phyloP scores from a whole-genome alignment of 2,888 invertebrate genomes.

The Stratiomys singularior region DNA sequence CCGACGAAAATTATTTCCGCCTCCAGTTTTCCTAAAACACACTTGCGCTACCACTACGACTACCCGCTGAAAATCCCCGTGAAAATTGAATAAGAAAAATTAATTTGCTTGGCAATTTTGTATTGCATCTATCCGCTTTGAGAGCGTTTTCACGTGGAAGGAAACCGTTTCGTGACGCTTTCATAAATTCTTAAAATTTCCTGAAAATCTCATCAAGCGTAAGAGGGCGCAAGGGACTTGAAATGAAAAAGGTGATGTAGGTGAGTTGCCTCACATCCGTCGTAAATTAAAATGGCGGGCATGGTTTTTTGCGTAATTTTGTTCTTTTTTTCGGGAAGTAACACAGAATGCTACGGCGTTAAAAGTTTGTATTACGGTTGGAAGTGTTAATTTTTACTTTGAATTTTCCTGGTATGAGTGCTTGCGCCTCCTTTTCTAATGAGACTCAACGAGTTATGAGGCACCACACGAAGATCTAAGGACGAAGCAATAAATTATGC shows the following conservation, averaged over 20 bases:
- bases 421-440: no score
- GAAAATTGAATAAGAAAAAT: slow-evolving; percentile 12
- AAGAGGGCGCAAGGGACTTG: background rate
- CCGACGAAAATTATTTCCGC: background rate
- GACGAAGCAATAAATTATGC: no score
- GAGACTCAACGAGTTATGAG: no score
- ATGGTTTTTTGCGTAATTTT: background rate
- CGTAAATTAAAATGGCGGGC: background rate
- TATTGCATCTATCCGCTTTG: background rate
- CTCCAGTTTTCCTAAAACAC: background rate
- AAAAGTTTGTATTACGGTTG: no score
- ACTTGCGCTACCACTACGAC: background rate
- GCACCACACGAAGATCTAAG: no score
- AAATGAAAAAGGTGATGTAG: background rate
- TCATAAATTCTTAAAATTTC: slow-evolving; percentile 7
- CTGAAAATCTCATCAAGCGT: slow-evolving; percentile 1
- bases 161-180: background rate
- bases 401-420: no score
- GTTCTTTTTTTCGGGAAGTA: background rate
- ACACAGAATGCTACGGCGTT: no score
- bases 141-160: background rate
- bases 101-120: slow-evolving; percentile 1
- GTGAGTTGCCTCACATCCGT: background rate
- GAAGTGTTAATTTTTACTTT: no score
- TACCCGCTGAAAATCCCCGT: background rate